Percentiles rank a stretch among this genome's conserved stretches.
phyloP scores from a whole-genome alignment of 2,113 vertebrate species.

The Lophotis ruficrista region DNA sequence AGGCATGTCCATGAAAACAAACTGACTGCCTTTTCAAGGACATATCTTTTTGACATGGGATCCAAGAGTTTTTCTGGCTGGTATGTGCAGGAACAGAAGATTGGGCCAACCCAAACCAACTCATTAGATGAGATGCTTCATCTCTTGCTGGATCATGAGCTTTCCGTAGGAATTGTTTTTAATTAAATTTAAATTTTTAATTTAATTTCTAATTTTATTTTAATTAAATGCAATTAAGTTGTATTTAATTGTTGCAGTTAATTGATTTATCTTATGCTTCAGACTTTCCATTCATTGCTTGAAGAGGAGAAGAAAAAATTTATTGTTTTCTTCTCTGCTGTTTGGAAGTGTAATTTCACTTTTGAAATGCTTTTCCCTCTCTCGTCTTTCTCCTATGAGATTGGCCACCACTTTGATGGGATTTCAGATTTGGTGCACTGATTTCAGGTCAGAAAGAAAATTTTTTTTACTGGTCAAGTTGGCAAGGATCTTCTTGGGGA shows the following conservation, averaged over 20 bases:
- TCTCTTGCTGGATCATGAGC: neutral
- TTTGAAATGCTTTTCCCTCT: neutral
- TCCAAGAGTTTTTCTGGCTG: neutral
- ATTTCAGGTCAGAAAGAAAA: neutral
- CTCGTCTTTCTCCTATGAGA: neutral
- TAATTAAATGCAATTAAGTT: neutral
- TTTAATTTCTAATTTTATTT: too few relatives aligned
- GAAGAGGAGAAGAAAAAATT: neutral
- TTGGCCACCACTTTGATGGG: neutral
- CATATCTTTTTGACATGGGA: neutral
- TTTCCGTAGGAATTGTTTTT: neutral
- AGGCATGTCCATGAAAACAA: neutral
- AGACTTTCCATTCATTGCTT: neutral
- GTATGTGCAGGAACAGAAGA: neutral
- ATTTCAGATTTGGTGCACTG: neutral
- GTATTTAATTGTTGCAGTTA: neutral
- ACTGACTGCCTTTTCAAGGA: neutral
- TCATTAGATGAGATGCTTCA: neutral
- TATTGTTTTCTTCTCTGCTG: neutral
- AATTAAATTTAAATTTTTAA: too few relatives aligned
- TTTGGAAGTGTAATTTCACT: neutral
- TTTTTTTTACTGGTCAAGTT: neutral
- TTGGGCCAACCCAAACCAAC: neutral
- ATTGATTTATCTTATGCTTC: neutral
- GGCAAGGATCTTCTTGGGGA: neutral